Evolutionary conservation across 1,140 invertebrate species (phyloP).

Genomic region (Drosophila carrolli): DNA sequence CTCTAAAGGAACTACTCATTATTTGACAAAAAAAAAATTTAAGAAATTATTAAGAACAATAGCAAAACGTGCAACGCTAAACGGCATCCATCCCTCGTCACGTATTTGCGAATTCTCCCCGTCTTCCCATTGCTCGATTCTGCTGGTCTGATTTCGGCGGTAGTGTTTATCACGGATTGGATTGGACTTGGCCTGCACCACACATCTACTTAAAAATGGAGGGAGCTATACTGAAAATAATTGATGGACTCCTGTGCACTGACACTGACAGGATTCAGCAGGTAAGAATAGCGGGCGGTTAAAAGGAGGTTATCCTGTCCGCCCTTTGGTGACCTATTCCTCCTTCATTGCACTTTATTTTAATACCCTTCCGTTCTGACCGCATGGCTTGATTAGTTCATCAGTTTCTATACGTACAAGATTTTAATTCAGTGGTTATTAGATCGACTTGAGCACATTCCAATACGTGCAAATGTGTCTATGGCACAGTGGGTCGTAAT

Average conservation of each 20-base stretch:
- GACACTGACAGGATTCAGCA: conserved; percentile 85
- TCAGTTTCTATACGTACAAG: conserved; percentile 1
- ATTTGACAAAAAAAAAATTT: not conserved
- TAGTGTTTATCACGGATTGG: not conserved
- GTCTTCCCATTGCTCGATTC: not conserved
- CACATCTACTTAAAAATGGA: conserved; percentile 33
- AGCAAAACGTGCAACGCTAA: conserved; percentile 22
- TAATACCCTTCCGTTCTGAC: not conserved
- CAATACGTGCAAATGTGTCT: conserved; percentile 22
- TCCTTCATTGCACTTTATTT: not conserved
- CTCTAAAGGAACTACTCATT: not conserved
- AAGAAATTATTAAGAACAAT: not conserved
- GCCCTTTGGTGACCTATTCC: conserved; percentile 2
- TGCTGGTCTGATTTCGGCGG: not conserved
- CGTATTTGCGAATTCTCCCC: conserved; percentile 28
- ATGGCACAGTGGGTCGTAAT: conserved; percentile 19
- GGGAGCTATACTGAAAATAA: conserved; percentile 61
- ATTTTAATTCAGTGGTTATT: conserved; percentile 14
- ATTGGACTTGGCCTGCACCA: not conserved
- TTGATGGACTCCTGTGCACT: conserved; percentile 66
- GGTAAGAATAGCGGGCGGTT: conserved; percentile 77
- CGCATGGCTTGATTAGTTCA: conserved; percentile 13
- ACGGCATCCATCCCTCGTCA: conserved; percentile 1
- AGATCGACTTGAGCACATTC: conserved; percentile 48
- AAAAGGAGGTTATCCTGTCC: conserved; percentile 31